phyloP scores from a whole-genome alignment of 2,888 invertebrate genomes.

The Dasysyrphus albostriatus region DNA sequence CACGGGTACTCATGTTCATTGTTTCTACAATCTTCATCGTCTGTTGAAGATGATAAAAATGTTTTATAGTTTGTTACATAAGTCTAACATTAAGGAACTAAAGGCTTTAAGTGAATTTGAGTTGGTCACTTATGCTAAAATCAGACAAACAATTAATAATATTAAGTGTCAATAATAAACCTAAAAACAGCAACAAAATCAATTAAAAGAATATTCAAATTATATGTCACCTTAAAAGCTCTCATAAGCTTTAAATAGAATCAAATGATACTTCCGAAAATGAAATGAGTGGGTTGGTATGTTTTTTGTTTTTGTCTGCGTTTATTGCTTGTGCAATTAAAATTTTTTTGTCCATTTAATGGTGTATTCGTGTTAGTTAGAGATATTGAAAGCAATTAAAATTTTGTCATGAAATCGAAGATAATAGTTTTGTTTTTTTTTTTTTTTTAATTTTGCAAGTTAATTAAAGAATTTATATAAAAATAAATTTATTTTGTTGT shows the following conservation, averaged over 20 bases:
- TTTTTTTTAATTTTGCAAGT: not conserved
- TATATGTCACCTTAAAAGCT: not conserved
- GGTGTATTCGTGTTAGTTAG: not conserved
- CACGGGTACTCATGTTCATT: no score
- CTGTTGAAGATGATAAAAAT: no score
- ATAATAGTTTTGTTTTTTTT: slow-evolving; percentile 15
- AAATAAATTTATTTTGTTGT: not conserved
- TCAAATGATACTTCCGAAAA: slow-evolving; percentile 1
- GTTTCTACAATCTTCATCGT: no score
- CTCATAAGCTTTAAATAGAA: not conserved
- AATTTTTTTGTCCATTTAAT: slow-evolving; percentile 25
- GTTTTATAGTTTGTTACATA: no score
- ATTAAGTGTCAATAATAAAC: not conserved
- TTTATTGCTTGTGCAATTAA: slow-evolving; percentile 17
- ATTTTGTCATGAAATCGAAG: slow-evolving; percentile 4
- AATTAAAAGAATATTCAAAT: slow-evolving; percentile 12
- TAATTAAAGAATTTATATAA: not conserved
- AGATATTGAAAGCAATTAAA: slow-evolving; percentile 26
- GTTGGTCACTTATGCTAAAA: no score
- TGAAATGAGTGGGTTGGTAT: not conserved
- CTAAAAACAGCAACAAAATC: not conserved
- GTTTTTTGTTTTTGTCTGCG: not conserved
- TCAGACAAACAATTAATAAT: not conserved
- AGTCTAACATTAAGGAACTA: no score
- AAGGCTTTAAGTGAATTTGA: no score